Evolutionary conservation across 2,888 invertebrate genomes (phyloP), one percentile per base, ranked within the genome.

Genomic region (Nemapogon koenigi): DNA sequence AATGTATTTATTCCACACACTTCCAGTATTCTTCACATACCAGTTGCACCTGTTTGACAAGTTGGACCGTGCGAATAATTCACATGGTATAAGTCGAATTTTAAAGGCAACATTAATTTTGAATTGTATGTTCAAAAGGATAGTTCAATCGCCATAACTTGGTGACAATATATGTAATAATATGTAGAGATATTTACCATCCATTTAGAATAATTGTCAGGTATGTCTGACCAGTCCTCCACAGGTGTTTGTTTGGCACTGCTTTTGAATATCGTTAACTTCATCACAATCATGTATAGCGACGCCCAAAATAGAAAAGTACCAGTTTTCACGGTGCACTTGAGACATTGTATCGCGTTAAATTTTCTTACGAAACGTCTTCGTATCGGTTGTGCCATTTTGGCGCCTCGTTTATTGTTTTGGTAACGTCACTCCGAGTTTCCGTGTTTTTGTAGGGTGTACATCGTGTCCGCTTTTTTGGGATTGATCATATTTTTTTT

Each of bases 151-250:
- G n/a, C n/a, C n/a, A n/a, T n/a, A n/a, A n/a, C n/a, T n/a, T n/a
- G n/a, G n/a, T n/a, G n/a, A n/a, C n/a, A n/a, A n/a, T n/a, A n/a
- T n/a, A n/a, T n/a, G n/a, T n/a, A n/a, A n/a, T n/a, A n/a, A 22
- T 22, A 22, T 7, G 22, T 7, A 22, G 10, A 13, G 11, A 19
- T 33, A 45, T 49, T 62, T 68, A 75, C 76, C 70, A 66, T 65
- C 75, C 73, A 75, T 53, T 68, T 69, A 42, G 69, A 70, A 57
- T 75, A 70, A 57, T 76, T 75, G 58, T 78, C 76, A 68, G 71
- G 67, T 59, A 55, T 54, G 46, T 55, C 50, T 40, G 68, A 53
- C 70, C 68, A 71, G 27, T 71, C 68, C 50, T 66, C 68, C 46
- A 55, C 61, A 37, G 65, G 59, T 8, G 59, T 46, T n/a, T n/a